A percentile compares a stretch with the other conserved stretches of the same genome.
Evolutionary conservation across 2,113 vertebrate genomes (phyloP).

Genomic region (Rhinolophus ferrumequinum): DNA sequence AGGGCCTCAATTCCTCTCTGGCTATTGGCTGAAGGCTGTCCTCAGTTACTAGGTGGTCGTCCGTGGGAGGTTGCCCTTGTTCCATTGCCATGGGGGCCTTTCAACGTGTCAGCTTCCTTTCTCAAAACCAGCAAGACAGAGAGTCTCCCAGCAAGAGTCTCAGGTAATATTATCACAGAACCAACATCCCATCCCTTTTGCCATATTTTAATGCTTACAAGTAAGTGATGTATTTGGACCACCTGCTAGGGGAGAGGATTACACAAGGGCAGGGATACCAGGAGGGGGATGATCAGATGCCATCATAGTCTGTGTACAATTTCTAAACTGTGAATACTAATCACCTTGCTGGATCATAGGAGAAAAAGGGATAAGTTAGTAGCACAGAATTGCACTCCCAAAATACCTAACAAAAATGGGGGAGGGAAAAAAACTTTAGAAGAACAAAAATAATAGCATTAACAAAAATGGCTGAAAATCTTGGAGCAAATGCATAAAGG

Average conservation of each 20-base stretch:
- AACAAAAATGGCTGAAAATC: neutral
- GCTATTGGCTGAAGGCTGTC: too few species aligned
- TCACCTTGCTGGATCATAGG: neutral
- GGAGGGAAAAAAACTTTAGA: too few species aligned
- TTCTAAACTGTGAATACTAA: neutral
- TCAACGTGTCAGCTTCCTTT: neutral
- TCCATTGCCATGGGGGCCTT: neutral
- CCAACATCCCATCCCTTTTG: neutral
- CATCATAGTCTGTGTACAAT: neutral
- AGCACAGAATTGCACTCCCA: neutral
- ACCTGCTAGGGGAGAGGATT: neutral
- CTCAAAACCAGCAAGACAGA: neutral
- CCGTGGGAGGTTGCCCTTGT: neutral
- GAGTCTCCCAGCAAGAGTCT: neutral
- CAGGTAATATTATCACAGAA: neutral
- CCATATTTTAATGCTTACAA: neutral
- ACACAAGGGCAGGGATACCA: too few species aligned
- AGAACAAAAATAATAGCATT: neutral
- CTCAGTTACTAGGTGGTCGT: neutral
- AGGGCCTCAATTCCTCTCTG: too few species aligned
- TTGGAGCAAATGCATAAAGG: neutral
- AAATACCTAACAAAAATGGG: neutral
- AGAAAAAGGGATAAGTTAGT: neutral
- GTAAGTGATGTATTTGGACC: neutral
- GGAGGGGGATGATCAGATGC: accelerated